phyloP scores from a whole-genome alignment of 2,888 invertebrate genomes.

The Sarcophaga caerulescens region DNA sequence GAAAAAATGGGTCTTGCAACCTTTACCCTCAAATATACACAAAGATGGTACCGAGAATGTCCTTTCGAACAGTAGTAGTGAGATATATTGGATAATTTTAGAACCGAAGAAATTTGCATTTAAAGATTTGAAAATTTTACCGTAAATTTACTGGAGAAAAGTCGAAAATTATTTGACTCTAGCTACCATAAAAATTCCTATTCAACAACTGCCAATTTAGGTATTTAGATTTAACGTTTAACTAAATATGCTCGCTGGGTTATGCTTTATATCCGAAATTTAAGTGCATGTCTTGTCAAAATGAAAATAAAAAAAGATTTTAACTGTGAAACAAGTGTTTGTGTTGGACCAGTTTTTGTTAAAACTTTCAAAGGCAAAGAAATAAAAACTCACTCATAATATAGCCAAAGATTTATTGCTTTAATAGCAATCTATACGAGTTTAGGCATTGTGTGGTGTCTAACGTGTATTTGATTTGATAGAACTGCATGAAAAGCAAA shows the following conservation, averaged over 20 bases:
- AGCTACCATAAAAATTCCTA: no score
- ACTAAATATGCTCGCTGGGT: slow-evolving; percentile 17
- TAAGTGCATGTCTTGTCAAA: neutral
- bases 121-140: no score
- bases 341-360: neutral
- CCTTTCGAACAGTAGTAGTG: no score
- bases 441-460: neutral
- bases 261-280: neutral
- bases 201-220: no score
- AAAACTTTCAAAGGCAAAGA: neutral
- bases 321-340: slow-evolving; percentile 49
- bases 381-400: neutral
- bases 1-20: no score
- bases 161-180: no score
- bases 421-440: neutral
- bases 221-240: no score
- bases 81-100: no score
- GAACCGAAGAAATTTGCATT: no score
- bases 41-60: no score
- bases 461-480: neutral
- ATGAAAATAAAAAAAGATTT: neutral
- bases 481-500: neutral
- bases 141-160: no score
- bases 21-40: no score
- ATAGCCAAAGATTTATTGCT: neutral